A percentile compares a stretch with the other conserved stretches of the same genome.
Conservation (phyloP, 2,888 invertebrate species). For the Trichacis sp. region DNA sequence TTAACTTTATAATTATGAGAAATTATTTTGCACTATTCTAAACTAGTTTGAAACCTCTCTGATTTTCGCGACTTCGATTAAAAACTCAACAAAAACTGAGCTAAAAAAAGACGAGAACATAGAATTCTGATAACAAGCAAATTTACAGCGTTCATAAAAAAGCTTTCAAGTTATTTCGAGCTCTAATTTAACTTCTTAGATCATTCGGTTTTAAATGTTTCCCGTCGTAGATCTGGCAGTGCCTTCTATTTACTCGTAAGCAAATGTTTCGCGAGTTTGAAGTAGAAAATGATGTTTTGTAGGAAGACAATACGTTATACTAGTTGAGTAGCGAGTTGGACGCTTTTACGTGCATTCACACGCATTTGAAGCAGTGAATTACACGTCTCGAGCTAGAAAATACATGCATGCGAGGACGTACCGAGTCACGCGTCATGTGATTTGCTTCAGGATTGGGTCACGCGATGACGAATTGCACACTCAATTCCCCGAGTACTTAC, state of each 20-base stretch:
- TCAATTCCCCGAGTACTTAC: constrained; percentile 23
- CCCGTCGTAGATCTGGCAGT: not conserved
- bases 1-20: no score
- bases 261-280: not conserved
- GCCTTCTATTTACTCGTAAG: not conserved
- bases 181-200: not conserved
- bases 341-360: constrained; percentile 31
- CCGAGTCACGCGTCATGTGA: constrained; percentile 36
- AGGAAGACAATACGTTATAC: constrained; percentile 31
- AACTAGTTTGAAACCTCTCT: no score
- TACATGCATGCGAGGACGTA: constrained; percentile 36
- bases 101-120: no score
- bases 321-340: constrained; percentile 26
- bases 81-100: no score
- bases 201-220: not conserved
- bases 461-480: constrained; percentile 35
- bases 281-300: constrained; percentile 22
- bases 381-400: constrained; percentile 31
- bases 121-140: no score
- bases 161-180: no score
- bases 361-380: constrained; percentile 38
- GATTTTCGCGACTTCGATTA: no score
- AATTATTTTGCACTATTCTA: no score
- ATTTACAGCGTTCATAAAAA: no score
- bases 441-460: constrained; percentile 38